Evolutionary conservation across 2,888 invertebrate genomes (phyloP).

Genomic region (Macaria notata): DNA sequence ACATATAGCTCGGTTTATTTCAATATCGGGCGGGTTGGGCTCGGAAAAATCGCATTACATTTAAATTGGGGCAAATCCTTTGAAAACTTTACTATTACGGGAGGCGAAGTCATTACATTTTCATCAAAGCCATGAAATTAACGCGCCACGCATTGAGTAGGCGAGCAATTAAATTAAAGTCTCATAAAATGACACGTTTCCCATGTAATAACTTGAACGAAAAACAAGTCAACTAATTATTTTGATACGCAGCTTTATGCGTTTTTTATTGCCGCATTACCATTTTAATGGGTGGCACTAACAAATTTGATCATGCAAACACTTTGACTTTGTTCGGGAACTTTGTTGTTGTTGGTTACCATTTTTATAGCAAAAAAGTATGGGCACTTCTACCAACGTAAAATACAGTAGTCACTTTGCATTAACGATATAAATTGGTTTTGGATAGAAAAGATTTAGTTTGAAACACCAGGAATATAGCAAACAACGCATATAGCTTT

Average conservation of each 20-base stretch:
- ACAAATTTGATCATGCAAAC: constrained; percentile 16
- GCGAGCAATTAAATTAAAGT: constrained; percentile 5
- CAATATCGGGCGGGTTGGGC: constrained; percentile 16
- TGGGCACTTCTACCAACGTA: too few species aligned
- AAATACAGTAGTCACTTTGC: too few species aligned
- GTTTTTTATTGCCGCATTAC: constrained; percentile 14
- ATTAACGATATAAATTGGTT: too few species aligned
- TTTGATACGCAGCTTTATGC: constrained; percentile 14
- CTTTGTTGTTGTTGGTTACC: neutral
- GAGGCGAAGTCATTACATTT: neutral
- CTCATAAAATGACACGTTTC: constrained; percentile 13
- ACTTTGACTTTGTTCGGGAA: constrained; percentile 2
- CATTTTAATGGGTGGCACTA: constrained; percentile 15
- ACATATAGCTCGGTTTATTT: constrained; percentile 39
- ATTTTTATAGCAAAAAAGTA: neutral
- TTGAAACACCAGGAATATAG: too few species aligned
- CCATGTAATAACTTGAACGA: constrained; percentile 9
- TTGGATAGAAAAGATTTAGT: too few species aligned
- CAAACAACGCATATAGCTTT: too few species aligned
- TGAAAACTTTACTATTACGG: neutral
- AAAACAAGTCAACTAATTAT: constrained; percentile 16
- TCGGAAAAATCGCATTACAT: constrained; percentile 12
- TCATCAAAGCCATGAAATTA: neutral
- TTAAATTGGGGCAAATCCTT: neutral
- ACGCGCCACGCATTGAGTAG: neutral